Conservation (phyloP, 2,113 vertebrate genomes). For the Catharus fuscescens region DNA sequence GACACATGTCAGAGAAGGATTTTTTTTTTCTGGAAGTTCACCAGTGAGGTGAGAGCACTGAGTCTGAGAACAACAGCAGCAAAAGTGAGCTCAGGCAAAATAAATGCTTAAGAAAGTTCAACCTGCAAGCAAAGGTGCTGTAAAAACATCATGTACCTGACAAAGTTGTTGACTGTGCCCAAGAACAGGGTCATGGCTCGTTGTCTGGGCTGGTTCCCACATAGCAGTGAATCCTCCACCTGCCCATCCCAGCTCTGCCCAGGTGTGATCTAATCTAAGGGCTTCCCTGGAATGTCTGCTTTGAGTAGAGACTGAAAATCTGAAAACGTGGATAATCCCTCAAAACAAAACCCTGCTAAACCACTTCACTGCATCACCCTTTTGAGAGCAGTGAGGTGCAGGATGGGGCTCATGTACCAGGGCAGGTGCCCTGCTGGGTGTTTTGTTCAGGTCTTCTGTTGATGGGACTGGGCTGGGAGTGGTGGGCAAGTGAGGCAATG, state of each 20-base stretch:
- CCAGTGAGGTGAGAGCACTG: neutral
- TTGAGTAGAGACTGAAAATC: neutral
- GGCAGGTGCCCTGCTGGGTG: neutral
- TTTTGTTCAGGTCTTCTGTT: neutral
- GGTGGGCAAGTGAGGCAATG: neutral
- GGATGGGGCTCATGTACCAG: neutral
- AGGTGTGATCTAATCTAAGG: accelerated
- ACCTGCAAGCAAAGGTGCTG: neutral
- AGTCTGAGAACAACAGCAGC: neutral
- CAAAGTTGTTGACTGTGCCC: neutral
- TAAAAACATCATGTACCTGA: neutral
- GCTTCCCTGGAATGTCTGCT: neutral
- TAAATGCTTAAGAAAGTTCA: neutral
- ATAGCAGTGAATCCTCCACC: neutral
- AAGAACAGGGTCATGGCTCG: neutral
- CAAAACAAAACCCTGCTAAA: neutral
- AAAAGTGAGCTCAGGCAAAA: neutral
- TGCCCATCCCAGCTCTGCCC: neutral
- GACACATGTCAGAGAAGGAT: neutral
- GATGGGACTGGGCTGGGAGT: neutral
- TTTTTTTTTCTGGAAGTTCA: neutral
- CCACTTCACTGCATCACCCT: neutral
- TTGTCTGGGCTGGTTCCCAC: neutral
- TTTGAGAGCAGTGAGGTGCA: neutral
- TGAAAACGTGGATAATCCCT: neutral